Percentiles rank a stretch among this genome's conserved stretches.
Conservation (phyloP, 2,113 vertebrate species). For the Crotalus viridis region DNA sequence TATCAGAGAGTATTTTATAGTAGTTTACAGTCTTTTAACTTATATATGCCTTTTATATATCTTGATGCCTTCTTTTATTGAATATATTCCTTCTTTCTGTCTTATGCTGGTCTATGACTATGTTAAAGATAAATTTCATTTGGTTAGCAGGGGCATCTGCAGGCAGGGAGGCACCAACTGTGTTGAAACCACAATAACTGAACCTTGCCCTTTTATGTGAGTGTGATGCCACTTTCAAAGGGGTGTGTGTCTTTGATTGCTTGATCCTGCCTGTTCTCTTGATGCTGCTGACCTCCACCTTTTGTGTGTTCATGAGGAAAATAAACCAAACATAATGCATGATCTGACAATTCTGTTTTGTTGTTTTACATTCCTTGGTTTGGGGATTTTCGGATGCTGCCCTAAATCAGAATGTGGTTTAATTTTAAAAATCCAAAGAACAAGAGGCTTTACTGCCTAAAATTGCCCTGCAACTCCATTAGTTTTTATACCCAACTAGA, state of each 20-base stretch:
- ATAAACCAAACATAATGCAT: neutral
- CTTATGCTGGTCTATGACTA: neutral
- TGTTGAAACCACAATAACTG: neutral
- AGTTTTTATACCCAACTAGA: neutral
- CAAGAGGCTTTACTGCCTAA: neutral
- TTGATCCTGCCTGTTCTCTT: neutral
- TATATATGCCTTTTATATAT: neutral
- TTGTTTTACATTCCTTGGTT: neutral
- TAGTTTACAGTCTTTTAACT: neutral
- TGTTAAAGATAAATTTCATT: too few relatives aligned
- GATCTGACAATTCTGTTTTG: neutral
- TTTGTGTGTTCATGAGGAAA: neutral
- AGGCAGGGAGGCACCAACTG: too few relatives aligned
- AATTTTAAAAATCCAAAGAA: neutral
- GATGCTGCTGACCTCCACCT: neutral
- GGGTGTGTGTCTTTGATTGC: too few relatives aligned
- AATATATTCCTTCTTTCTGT: neutral
- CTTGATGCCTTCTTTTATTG: neutral
- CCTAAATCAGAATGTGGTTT: neutral
- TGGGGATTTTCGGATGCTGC: neutral
- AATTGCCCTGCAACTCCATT: neutral
- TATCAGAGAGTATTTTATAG: neutral
- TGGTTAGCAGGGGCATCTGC: too few relatives aligned
- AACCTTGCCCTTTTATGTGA: neutral
- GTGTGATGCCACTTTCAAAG: neutral